Percentiles rank a stretch among this genome's conserved stretches.
Evolutionary conservation across 1,140 invertebrate genomes (phyloP).

Genomic region (Ganaspis sp.): DNA sequence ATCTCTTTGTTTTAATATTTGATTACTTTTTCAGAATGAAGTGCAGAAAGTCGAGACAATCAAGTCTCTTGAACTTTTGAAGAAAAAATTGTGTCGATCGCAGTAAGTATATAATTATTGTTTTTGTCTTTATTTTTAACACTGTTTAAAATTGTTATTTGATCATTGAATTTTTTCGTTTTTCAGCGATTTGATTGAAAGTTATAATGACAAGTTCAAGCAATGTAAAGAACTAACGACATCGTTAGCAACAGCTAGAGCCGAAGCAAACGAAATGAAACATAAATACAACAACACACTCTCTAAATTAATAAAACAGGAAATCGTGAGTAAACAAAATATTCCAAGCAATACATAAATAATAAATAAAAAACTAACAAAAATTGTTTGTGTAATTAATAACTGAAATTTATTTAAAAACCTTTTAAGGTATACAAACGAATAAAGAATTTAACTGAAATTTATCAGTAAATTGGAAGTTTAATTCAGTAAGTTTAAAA

Average conservation of each 20-base stretch:
- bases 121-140: background rate
- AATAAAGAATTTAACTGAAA: no score
- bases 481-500: no score
- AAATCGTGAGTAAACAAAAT: background rate
- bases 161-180: background rate
- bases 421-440: no score
- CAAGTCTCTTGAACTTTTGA: background rate
- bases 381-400: no score
- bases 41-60: background rate
- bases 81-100: background rate
- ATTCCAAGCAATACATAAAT: no score
- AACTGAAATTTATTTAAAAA: no score
- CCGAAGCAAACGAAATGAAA: constrained; percentile 5
- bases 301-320: constrained; percentile 2
- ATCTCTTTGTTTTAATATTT: no score
- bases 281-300: background rate
- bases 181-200: background rate
- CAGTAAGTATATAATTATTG: background rate
- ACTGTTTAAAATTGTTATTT: background rate
- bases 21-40: background rate
- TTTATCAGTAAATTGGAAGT: no score
- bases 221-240: background rate
- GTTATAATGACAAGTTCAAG: background rate
- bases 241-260: background rate
- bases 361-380: no score